These are phyloP conservation scores for Beaufortia kweichowensis DNA, from an alignment of 2,113 vertebrate species.

Conservation along the genomic window DNA sequence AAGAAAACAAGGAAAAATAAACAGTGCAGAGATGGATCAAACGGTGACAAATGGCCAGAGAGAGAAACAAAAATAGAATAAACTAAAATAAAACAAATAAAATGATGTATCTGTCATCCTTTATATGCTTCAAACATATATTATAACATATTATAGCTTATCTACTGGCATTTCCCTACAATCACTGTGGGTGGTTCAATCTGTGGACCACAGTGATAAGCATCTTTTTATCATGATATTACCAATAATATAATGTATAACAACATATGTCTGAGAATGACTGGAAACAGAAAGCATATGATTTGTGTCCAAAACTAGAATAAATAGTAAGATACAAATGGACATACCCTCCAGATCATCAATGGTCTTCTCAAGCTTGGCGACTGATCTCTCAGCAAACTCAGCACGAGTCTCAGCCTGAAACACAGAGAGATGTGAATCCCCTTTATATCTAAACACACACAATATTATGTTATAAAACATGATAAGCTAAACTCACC, in stretches of 20 bases:
- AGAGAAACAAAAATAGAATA: conserved; percentile 43
- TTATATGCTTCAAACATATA: no score
- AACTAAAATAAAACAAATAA: conserved; percentile 46
- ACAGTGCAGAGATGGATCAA: conserved; percentile 14
- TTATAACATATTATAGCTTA: not conserved
- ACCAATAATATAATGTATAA: no score
- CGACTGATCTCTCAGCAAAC: conserved; percentile 97
- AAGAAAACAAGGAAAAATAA: conserved; percentile 56
- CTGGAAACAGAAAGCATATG: no score
- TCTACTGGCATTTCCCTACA: not conserved
- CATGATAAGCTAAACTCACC: conserved; percentile 72
- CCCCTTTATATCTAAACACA: not conserved
- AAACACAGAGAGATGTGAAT: conserved; percentile 34
- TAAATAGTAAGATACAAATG: conserved; percentile 49
- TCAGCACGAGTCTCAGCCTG: conserved; percentile 99
- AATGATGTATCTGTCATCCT: no score
- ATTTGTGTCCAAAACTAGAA: not conserved
- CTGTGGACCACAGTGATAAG: no score
- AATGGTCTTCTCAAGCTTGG: conserved; percentile 98
- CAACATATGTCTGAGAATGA: no score
- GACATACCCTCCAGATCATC: conserved; percentile 97
- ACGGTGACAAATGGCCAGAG: conserved; percentile 49
- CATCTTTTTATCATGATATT: no score
- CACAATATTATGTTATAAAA: not conserved
- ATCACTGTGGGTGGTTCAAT: not conserved